These are phyloP conservation scores for Anthoscopus minutus DNA, from an alignment of 2,113 vertebrate genomes.

Conservation along the genomic window DNA sequence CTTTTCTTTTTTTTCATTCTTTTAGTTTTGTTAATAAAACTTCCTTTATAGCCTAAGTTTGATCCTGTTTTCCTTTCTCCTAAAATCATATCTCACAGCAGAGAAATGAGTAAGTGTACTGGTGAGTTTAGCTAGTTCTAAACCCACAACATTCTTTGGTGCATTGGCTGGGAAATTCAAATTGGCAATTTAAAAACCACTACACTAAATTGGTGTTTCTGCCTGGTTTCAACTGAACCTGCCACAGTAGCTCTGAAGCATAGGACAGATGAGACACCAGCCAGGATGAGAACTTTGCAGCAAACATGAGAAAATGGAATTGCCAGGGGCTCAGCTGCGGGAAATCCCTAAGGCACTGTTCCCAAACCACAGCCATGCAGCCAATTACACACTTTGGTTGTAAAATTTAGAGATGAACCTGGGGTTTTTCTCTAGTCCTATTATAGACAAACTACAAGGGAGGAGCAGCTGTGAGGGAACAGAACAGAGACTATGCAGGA, in stretches of 20 bases:
- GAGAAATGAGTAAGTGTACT: too few relatives aligned
- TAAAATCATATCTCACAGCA: too few relatives aligned
- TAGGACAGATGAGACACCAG: neutral
- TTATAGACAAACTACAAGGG: neutral
- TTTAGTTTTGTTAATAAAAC: too few relatives aligned
- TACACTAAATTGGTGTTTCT: too few relatives aligned
- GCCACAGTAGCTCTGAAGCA: neutral
- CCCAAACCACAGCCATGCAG: neutral
- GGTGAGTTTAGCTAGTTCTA: too few relatives aligned
- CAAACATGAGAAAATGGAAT: neutral
- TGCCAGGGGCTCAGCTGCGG: neutral
- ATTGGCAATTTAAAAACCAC: too few relatives aligned
- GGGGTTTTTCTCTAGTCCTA: neutral
- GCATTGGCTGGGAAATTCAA: too few relatives aligned
- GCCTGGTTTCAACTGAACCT: too few relatives aligned
- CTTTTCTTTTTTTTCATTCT: too few relatives aligned
- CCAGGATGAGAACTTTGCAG: neutral
- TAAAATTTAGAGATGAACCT: neutral
- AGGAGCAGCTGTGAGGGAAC: neutral
- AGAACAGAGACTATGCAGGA: neutral
- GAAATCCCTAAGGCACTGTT: neutral
- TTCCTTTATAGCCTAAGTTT: too few relatives aligned
- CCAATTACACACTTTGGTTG: neutral
- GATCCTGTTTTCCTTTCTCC: too few relatives aligned
- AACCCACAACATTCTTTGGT: too few relatives aligned